Evolutionary conservation across 92 coral and sea anemone genomes (phyloP), one percentile per base, ranked within the genome.

Genomic region (Phenganax marumi): DNA sequence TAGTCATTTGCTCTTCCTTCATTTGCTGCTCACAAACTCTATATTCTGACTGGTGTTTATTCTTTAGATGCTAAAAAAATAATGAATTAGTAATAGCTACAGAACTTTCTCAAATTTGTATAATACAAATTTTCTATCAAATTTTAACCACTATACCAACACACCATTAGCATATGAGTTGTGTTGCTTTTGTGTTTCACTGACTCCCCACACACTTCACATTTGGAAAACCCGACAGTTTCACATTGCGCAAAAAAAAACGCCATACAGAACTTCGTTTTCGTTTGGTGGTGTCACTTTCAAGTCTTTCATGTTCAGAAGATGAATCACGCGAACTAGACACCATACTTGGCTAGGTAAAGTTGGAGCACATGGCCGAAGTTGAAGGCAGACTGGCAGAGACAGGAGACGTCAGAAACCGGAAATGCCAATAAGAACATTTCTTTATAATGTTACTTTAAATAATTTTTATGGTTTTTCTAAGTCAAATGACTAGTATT

Each of bases 221-320:
- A 58, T 58, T 58, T 8, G 26, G 85, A 12, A 60, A 50, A 13
- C 33, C 73, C 73, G 46, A 52, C 46, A 64, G 24, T 68, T 66
- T 81, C 76, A 68, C 48, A 81, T 75, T 54, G 52, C 0, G 70
- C 26, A 23, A 81, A 64, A 62, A 64, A 62, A 65, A 81, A n/a
- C 46, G 60, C 85, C 85, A 81, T 17, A 50, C 85, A 81, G 85
- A 61, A 50, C 85, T 81, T 52, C 77, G 33, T 19, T 43, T 73
- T 24, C 85, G 85, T 55, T 81, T 81, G 12, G 53, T 70, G 43
- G 2, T 33, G 5, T 33, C 43, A 33, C 43, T 33, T 33, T 33
- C 43, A 33, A 1, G 43, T 33, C 43, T 33, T 33, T 33, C 43
- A 33, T 33, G 43, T 33, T 33, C 43, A 33, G 43, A 33, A 33